Conservation (phyloP, 1,140 invertebrate species). For the Oncopodura yosiiana region DNA sequence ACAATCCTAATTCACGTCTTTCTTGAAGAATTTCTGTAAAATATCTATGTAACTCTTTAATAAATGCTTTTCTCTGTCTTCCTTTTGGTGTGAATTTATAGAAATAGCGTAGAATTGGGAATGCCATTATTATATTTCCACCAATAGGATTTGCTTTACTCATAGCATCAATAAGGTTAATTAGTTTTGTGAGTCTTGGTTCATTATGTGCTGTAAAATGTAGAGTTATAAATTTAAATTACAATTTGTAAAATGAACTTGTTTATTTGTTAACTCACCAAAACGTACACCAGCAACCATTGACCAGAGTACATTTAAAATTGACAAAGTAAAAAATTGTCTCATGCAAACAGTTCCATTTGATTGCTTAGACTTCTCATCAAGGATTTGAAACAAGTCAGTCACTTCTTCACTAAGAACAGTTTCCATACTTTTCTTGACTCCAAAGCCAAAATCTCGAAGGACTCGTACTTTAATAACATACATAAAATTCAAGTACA, state of each 20-base stretch:
- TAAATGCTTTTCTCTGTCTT: too few species aligned
- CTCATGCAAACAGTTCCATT: neutral
- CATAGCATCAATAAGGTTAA: neutral
- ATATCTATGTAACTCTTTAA: too few species aligned
- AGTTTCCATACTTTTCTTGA: neutral
- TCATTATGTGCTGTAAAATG: slow-evolving; percentile 37
- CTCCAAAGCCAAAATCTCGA: neutral
- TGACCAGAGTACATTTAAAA: slow-evolving; percentile 44
- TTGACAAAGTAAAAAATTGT: slow-evolving; percentile 38
- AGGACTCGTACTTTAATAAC: neutral
- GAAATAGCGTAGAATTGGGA: slow-evolving; percentile 8
- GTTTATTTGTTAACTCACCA: too few species aligned
- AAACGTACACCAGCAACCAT: slow-evolving; percentile 46
- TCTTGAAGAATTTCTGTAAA: slow-evolving; percentile 9
- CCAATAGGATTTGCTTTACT: slow-evolving; percentile 1
- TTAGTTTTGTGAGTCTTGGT: slow-evolving; percentile 13
- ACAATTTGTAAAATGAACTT: too few species aligned
- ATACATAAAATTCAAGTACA: too few species aligned
- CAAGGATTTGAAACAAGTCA: slow-evolving; percentile 42
- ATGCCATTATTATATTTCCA: slow-evolving; percentile 5
- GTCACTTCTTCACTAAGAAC: neutral
- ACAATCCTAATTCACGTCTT: slow-evolving; percentile 12
- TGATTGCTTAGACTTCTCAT: slow-evolving; percentile 36
- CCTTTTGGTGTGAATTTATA: neutral
- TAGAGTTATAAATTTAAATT: too few species aligned